Evolutionary conservation across 2,113 vertebrate genomes (phyloP).

Genomic region (Oryzias melastigma): DNA sequence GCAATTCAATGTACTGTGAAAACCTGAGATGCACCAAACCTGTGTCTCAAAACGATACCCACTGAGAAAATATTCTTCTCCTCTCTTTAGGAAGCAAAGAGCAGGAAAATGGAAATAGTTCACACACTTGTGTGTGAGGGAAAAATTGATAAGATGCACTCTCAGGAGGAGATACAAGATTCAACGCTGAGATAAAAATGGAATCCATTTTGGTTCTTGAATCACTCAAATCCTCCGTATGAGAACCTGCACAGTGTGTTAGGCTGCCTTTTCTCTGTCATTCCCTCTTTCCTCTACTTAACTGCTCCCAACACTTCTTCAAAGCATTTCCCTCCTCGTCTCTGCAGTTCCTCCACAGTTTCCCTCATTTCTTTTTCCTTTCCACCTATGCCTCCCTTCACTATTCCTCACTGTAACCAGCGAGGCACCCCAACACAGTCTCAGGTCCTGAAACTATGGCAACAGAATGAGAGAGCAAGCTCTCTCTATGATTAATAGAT

Average conservation of each 20-base stretch:
- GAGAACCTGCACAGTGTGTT: slow-evolving; percentile 44
- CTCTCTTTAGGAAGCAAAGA: slow-evolving; percentile 36
- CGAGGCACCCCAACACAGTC: slow-evolving; percentile 86
- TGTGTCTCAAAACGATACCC: slow-evolving; percentile 44
- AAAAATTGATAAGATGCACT: slow-evolving; percentile 36
- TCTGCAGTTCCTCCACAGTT: slow-evolving; percentile 43
- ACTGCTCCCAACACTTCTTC: slow-evolving; percentile 23
- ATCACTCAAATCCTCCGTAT: slow-evolving; percentile 53
- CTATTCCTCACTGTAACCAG: slow-evolving; percentile 87
- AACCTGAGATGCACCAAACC: slow-evolving; percentile 38
- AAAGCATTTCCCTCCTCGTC: slow-evolving; percentile 40
- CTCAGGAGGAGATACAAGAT: slow-evolving; percentile 48
- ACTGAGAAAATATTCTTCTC: slow-evolving; percentile 63
- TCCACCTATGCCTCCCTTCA: slow-evolving; percentile 71
- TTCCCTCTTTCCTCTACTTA: slow-evolving; percentile 30
- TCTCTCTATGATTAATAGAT: slow-evolving; percentile 99
- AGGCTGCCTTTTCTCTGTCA: slow-evolving; percentile 47
- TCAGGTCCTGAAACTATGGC: slow-evolving; percentile 98
- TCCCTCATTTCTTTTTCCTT: slow-evolving; percentile 43
- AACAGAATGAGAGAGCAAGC: slow-evolving; percentile 96
- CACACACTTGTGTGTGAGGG: slow-evolving; percentile 13
- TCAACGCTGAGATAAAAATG: slow-evolving; percentile 71
- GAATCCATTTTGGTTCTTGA: slow-evolving; percentile 74
- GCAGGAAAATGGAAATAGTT: slow-evolving; percentile 19
- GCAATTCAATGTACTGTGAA: slow-evolving; percentile 53